Evolutionary conservation across 2,113 vertebrate species (phyloP).

Genomic region (Mus musculus): DNA sequence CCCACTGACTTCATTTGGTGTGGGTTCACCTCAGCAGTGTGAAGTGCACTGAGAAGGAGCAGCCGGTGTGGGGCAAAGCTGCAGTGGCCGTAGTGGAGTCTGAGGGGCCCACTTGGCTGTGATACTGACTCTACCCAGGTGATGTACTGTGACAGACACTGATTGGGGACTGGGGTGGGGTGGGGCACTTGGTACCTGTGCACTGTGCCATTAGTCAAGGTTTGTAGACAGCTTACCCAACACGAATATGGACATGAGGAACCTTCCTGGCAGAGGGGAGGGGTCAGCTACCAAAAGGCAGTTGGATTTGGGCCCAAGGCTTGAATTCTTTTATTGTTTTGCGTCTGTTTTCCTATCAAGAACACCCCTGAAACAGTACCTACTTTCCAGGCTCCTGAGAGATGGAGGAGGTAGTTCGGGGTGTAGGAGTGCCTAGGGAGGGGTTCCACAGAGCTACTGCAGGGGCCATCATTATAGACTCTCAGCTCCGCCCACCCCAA

Average conservation of each 20-base stretch:
- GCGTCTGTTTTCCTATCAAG: constrained; percentile 25
- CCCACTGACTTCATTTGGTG: constrained; percentile 31
- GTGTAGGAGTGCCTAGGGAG: not conserved
- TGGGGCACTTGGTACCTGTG: not conserved
- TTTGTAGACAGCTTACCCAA: not conserved
- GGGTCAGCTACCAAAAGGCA: not conserved
- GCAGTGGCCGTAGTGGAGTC: not conserved
- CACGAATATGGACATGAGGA: not conserved
- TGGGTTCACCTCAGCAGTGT: constrained; percentile 15
- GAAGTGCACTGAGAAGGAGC: not conserved
- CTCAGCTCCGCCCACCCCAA: not conserved
- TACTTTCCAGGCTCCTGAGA: not conserved
- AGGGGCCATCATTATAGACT: not conserved
- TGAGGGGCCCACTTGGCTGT: not conserved
- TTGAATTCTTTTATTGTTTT: not conserved
- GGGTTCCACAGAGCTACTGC: not conserved
- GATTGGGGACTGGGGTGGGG: not conserved
- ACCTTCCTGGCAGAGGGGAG: not conserved
- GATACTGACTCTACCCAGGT: not conserved
- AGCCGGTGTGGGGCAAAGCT: not conserved
- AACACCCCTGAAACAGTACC: not conserved
- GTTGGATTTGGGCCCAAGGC: not conserved
- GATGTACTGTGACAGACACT: not conserved
- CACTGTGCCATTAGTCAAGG: not conserved
- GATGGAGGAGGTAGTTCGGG: not conserved